Evolutionary conservation across 2,888 invertebrate genomes (phyloP).

Genomic region (Helicoverpa assulta): DNA sequence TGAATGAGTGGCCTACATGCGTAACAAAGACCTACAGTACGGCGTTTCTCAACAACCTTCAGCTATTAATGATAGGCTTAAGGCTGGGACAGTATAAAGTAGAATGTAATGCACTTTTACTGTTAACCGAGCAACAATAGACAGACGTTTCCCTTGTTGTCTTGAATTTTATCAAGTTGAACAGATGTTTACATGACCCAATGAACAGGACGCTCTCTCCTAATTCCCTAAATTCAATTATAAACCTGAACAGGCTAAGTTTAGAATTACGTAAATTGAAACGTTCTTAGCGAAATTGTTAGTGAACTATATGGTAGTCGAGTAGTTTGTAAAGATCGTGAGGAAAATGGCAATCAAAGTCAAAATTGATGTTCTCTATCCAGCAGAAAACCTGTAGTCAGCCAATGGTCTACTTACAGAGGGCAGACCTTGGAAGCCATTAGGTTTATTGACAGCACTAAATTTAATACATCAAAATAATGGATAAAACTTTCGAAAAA

Average conservation of each 20-base stretch:
- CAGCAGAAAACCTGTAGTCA: not conserved
- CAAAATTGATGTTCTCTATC: too few species aligned
- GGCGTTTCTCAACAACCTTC: constrained; percentile 79
- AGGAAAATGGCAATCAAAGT: not conserved
- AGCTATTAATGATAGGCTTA: constrained; percentile 63
- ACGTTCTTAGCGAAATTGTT: not conserved
- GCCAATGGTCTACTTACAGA: not conserved
- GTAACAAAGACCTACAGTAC: constrained; percentile 75
- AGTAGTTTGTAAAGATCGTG: not conserved
- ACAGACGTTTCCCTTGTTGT: constrained; percentile 2
- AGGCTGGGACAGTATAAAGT: constrained; percentile 42
- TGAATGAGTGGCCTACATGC: constrained; percentile 71
- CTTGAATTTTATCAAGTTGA: not conserved
- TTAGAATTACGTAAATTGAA: not conserved
- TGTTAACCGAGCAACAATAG: constrained; percentile 26
- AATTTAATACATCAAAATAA: not conserved
- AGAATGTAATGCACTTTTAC: constrained; percentile 47
- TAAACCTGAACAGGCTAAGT: not conserved
- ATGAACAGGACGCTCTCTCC: not conserved
- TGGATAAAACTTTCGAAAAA: not conserved
- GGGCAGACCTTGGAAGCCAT: not conserved
- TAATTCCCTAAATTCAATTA: constrained; percentile 25
- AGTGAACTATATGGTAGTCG: not conserved
- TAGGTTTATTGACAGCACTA: not conserved
- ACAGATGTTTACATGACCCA: not conserved